Evolutionary conservation across 2,797 vertebrate species (phyloP).

Genomic region (Galaxias olidus): DNA sequence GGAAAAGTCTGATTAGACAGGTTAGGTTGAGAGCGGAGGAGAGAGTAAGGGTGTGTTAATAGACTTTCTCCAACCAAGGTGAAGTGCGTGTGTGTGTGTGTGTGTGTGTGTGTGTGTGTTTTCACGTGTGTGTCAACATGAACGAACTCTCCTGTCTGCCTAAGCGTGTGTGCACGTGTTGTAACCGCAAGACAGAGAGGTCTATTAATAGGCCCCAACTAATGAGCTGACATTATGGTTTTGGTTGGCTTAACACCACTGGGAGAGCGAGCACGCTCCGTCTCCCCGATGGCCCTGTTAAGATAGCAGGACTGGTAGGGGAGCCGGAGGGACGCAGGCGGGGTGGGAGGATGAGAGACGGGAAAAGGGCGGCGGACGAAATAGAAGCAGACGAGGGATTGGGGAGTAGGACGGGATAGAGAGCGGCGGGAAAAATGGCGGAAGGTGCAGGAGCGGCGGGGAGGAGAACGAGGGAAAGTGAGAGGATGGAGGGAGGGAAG

Average conservation of each 20-base stretch:
- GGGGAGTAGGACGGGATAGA: neutral
- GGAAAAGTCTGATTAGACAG: no score
- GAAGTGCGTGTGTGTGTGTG: no score
- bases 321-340: neutral
- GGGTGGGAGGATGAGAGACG: neutral
- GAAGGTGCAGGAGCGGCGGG: neutral
- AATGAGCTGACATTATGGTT: slow-evolving; percentile 39
- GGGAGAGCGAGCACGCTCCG: neutral
- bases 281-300: slow-evolving; percentile 20
- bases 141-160: no score
- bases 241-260: slow-evolving; percentile 11
- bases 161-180: no score
- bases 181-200: no score
- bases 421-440: neutral
- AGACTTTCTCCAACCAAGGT: no score
- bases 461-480: neutral
- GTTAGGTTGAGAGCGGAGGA: no score
- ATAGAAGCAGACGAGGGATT: neutral
- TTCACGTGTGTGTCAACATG: no score
- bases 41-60: no score
- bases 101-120: no score
- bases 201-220: slow-evolving; percentile 6
- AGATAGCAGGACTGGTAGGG: slow-evolving; percentile 4
- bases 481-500: neutral
- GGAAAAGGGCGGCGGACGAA: neutral